Conservation (phyloP, 2,888 invertebrate genomes). For the Drosophila picticornis region DNA sequence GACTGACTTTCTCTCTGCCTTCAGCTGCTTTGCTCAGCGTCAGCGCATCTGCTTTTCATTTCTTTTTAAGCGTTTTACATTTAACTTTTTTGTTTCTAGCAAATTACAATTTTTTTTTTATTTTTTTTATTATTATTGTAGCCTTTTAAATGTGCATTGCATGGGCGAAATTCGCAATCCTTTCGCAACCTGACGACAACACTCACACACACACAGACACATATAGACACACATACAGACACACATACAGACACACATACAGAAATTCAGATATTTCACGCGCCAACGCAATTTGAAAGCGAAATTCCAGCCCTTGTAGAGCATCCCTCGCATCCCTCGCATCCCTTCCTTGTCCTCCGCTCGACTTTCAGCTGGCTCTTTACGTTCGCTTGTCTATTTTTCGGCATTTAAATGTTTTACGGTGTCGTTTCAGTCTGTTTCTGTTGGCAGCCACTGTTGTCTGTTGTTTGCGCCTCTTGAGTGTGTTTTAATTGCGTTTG, state of each 20-base stretch:
- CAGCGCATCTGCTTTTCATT: neutral
- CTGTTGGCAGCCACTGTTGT: constrained; percentile 52
- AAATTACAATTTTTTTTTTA: constrained; percentile 53
- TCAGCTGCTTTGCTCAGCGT: constrained; percentile 17
- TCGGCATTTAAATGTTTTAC: constrained; percentile 79
- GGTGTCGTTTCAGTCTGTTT: constrained; percentile 65
- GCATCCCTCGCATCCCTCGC: neutral
- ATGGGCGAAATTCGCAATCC: constrained; percentile 70
- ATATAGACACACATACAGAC: neutral
- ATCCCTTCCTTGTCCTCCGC: neutral
- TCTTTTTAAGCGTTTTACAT: constrained; percentile 8
- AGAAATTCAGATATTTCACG: constrained; percentile 63
- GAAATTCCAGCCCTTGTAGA: constrained; percentile 64
- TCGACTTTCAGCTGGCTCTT: constrained; percentile 19
- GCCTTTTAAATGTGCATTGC: constrained; percentile 59
- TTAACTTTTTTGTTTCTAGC: constrained; percentile 28
- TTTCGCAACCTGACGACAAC: constrained; percentile 38
- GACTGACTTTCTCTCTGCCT: neutral
- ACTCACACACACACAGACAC: neutral
- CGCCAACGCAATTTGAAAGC: constrained; percentile 78
- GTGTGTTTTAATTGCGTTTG: constrained; percentile 81
- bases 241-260: constrained; percentile 17
- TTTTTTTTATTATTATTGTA: constrained; percentile 28
- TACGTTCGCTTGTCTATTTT: constrained; percentile 70
- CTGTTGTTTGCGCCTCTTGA: constrained; percentile 77